Conservation (phyloP, 2,797 vertebrate genomes). For the Trachurus trachurus region DNA sequence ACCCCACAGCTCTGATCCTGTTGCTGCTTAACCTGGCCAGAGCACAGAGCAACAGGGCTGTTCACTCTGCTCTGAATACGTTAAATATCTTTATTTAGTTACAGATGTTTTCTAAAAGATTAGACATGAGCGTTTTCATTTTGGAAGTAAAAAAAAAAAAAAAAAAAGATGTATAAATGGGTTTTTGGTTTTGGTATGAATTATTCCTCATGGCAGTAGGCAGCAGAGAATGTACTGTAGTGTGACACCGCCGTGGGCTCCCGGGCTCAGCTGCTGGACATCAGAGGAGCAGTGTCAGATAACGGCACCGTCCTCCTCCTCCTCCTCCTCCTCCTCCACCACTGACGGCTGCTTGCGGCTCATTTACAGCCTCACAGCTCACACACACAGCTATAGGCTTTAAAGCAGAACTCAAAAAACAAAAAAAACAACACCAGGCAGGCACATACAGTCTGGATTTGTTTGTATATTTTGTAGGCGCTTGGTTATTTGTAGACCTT, state of each 20-base stretch:
- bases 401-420: no score
- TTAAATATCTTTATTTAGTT: constrained; percentile 1
- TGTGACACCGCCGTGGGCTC: constrained; percentile 61
- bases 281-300: constrained; percentile 78
- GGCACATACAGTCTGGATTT: neutral
- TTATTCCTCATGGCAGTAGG: constrained; percentile 39
- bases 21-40: constrained; percentile 63
- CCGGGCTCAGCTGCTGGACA: constrained; percentile 75
- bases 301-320: constrained; percentile 52
- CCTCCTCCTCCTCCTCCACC: constrained; percentile 5
- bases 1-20: constrained; percentile 72
- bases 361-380: constrained; percentile 51
- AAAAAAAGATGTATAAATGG: neutral
- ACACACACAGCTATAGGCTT: no score
- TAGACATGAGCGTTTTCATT: neutral
- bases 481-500: constrained; percentile 17
- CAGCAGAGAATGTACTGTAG: constrained; percentile 48
- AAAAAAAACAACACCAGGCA: neutral
- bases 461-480: neutral
- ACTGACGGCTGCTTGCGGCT: constrained; percentile 34
- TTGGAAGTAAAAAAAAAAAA: neutral
- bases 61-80: neutral
- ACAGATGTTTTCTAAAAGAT: constrained; percentile 5
- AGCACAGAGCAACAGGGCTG: constrained; percentile 20
- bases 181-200: constrained; percentile 22